Conservation (phyloP, 2,797 vertebrate species). For the Poecilia velifera region DNA sequence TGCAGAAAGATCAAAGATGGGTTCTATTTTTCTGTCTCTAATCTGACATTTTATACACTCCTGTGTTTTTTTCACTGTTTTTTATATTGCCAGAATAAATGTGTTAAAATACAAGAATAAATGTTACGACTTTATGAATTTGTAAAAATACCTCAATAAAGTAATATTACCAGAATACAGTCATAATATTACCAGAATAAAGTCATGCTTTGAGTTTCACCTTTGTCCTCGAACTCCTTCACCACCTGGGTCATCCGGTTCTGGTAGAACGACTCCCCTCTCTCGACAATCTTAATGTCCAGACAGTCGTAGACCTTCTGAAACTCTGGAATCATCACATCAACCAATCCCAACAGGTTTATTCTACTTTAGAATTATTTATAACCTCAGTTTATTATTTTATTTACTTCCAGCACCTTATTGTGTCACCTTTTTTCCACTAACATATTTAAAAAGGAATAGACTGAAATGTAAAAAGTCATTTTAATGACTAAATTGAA, state of each 20-base stretch:
- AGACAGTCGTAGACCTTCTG: slow-evolving; percentile 92
- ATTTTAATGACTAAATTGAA: neutral
- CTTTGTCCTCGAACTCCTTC: slow-evolving; percentile 90
- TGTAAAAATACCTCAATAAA: no score
- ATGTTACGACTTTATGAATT: no score
- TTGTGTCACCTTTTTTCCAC: neutral
- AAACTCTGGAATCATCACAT: slow-evolving; percentile 83
- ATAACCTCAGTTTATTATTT: neutral
- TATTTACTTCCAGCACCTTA: neutral
- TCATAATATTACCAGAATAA: no score
- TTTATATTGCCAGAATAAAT: no score
- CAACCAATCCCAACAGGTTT: neutral
- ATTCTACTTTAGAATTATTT: neutral
- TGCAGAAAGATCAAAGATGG: neutral
- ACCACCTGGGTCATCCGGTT: slow-evolving; percentile 88
- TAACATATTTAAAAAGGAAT: neutral
- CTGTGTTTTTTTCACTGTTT: neutral
- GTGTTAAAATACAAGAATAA: no score
- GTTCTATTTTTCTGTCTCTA: neutral
- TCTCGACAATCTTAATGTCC: slow-evolving; percentile 85
- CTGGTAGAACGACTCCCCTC: slow-evolving; percentile 96
- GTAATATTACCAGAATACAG: no score
- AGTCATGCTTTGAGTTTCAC: slow-evolving; percentile 64
- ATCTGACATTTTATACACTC: neutral
- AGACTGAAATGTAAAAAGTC: neutral